These are phyloP conservation scores for Drosophila virilis DNA, from an alignment of 1,140 invertebrate species.

Conservation along the genomic window DNA sequence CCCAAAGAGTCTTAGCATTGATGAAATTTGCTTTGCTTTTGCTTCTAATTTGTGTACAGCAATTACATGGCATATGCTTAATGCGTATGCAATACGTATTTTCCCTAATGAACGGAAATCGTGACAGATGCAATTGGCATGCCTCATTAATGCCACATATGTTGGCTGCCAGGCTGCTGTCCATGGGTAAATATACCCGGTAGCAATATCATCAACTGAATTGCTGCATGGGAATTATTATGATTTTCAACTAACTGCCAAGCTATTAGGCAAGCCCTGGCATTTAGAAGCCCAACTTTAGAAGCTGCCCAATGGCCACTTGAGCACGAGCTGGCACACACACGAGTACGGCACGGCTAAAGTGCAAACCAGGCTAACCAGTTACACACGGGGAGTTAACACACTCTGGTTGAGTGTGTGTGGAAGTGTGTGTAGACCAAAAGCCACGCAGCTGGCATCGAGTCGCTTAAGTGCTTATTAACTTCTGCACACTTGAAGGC, in stretches of 20 bases:
- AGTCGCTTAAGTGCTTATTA: constrained; percentile 76
- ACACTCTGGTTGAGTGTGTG: constrained; percentile 4
- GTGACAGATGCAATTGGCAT: not conserved
- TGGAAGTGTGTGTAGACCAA: constrained; percentile 1
- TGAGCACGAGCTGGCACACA: constrained; percentile 50
- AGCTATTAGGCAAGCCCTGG: constrained; percentile 43
- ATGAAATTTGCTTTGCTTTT: constrained; percentile 30
- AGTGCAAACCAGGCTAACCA: constrained; percentile 41
- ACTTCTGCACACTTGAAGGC: constrained; percentile 77
- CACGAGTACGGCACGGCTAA: constrained; percentile 14
- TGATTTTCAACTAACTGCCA: constrained; percentile 42
- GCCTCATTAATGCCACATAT: constrained; percentile 6
- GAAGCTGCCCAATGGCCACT: constrained; percentile 44
- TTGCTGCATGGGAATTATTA: constrained; percentile 11
- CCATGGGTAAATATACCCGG: not conserved
- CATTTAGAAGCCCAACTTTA: constrained; percentile 21
- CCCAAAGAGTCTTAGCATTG: not conserved
- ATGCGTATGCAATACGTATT: constrained; percentile 26
- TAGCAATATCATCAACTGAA: constrained; percentile 2
- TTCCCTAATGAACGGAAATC: constrained; percentile 31
- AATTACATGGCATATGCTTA: constrained; percentile 54
- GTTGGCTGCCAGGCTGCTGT: not conserved
- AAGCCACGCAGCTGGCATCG: constrained; percentile 20
- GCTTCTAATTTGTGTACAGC: constrained; percentile 46
- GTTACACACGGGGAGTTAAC: constrained; percentile 21